Evolutionary conservation across 2,888 invertebrate species (phyloP).

Genomic region (Kuschelorhynchus macadamiae): DNA sequence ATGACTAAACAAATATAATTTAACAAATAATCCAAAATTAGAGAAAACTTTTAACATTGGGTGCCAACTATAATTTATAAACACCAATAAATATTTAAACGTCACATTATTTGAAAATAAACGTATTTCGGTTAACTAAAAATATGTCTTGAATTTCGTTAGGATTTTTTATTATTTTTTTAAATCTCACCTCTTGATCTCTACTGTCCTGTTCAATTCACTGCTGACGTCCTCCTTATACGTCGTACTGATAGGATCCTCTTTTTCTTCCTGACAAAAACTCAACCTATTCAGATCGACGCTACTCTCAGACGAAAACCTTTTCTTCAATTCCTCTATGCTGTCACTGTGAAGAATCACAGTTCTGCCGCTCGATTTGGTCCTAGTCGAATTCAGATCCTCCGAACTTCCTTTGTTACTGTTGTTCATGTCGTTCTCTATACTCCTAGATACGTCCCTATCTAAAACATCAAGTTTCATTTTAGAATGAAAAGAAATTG

Average conservation of each 20-base stretch:
- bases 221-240: constrained; percentile 48
- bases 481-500: too few species aligned
- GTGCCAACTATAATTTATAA: too few species aligned
- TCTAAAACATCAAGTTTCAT: too few species aligned
- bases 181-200: constrained; percentile 32
- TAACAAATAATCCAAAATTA: not conserved
- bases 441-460: constrained; percentile 30
- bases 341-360: constrained; percentile 40
- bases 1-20: constrained; percentile 5
- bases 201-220: constrained; percentile 46
- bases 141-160: too few species aligned
- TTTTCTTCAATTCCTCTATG: constrained; percentile 53
- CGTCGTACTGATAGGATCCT: constrained; percentile 34
- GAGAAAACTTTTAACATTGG: not conserved
- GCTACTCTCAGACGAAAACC: constrained; percentile 34
- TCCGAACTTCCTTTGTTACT: constrained; percentile 32
- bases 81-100: too few species aligned
- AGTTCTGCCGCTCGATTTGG: constrained; percentile 16
- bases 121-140: too few species aligned
- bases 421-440: constrained; percentile 43
- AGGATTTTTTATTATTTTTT: too few species aligned
- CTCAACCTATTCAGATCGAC: constrained; percentile 51
- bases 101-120: too few species aligned
- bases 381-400: constrained; percentile 11
- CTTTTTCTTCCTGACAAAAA: constrained; percentile 52